phyloP scores from a whole-genome alignment of 2,797 vertebrate genomes.

The Todus mexicanus region DNA sequence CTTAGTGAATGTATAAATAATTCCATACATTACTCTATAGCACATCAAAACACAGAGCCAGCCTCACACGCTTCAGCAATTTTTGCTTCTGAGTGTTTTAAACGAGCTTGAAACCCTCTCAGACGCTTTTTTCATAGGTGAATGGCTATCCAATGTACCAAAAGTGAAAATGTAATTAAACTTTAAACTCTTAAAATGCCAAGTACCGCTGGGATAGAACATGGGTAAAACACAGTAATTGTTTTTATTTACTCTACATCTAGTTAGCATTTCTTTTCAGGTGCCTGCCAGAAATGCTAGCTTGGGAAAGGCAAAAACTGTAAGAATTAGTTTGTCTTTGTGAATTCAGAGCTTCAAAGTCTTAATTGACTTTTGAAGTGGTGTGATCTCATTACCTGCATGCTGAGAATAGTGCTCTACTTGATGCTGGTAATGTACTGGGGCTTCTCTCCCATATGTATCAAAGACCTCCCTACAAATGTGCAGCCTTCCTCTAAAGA shows the following conservation, averaged over 20 bases:
- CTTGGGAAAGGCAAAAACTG: background rate
- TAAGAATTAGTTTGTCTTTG: background rate
- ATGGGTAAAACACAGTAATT: constrained; percentile 44
- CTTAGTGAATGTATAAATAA: constrained; percentile 37
- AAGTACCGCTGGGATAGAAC: constrained; percentile 50
- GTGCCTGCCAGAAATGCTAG: constrained; percentile 13
- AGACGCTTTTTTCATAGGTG: constrained; percentile 60
- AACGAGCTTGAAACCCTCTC: constrained; percentile 54
- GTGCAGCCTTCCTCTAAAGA: background rate
- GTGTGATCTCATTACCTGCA: constrained; percentile 9
- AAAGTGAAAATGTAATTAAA: constrained; percentile 69
- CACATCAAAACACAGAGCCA: constrained; percentile 50
- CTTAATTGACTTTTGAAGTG: constrained; percentile 28
- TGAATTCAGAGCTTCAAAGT: constrained; percentile 26
- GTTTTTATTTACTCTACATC: constrained; percentile 50
- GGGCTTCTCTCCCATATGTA: background rate
- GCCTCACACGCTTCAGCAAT: constrained; percentile 10
- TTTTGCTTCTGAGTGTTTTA: constrained; percentile 48
- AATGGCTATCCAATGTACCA: constrained; percentile 60
- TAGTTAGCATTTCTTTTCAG: constrained; percentile 51
- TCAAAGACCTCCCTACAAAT: background rate
- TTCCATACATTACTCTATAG: constrained; percentile 38
- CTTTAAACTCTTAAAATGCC: constrained; percentile 69
- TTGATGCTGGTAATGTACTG: background rate
- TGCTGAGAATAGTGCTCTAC: background rate